Evolutionary conservation across 64 coral and sea anemone species (phyloP).

Genomic region (Trachythela sp.): DNA sequence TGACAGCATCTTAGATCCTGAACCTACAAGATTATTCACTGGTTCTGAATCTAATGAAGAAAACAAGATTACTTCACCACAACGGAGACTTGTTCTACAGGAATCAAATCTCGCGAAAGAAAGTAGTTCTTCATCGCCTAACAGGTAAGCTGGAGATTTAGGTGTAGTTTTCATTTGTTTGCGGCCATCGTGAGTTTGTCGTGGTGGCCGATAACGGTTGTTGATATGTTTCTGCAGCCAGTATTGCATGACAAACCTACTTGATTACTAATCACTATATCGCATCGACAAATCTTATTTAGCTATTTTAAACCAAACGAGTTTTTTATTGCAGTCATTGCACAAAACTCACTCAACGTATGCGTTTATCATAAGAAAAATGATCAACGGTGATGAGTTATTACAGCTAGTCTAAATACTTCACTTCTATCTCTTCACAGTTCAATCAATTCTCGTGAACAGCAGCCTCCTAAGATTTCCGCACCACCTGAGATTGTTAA

Average conservation of each 20-base stretch:
- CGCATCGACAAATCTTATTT: too few relatives aligned
- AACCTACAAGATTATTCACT: neutral
- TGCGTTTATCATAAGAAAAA: too few relatives aligned
- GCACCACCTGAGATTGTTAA: neutral
- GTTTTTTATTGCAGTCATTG: too few relatives aligned
- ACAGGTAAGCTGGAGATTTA: neutral
- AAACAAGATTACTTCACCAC: neutral
- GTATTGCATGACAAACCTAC: too few relatives aligned
- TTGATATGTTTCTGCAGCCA: too few relatives aligned
- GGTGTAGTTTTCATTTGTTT: neutral
- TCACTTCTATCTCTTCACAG: neutral
- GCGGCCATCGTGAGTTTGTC: neutral
- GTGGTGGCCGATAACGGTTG: neutral
- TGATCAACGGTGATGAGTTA: too few relatives aligned
- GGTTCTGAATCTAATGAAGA: neutral
- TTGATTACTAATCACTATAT: too few relatives aligned
- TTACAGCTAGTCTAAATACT: neutral
- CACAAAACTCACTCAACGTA: too few relatives aligned
- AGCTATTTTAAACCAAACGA: too few relatives aligned
- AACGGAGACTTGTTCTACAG: neutral
- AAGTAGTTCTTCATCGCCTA: neutral
- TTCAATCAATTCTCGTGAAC: neutral
- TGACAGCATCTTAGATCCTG: conserved; percentile 14
- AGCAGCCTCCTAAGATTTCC: neutral
- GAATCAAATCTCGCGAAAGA: neutral